phyloP scores from a whole-genome alignment of 2,113 vertebrate genomes.

The Eulacestoma nigropectus region DNA sequence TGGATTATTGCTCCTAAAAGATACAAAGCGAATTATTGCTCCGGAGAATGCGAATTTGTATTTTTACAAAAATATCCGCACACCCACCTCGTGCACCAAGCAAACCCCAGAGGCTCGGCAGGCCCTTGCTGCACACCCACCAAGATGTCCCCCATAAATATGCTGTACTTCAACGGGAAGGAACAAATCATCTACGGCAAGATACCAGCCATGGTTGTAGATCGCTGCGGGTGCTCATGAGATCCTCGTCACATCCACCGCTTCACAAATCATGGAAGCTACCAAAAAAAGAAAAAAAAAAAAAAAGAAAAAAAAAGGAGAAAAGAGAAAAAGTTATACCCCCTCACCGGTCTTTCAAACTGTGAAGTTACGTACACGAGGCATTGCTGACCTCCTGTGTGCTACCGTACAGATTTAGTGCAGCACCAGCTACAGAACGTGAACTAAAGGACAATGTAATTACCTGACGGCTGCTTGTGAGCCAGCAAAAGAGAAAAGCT shows the following conservation, averaged over 20 bases:
- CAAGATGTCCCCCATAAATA: constrained; percentile 99
- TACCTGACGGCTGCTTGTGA: constrained; percentile 53
- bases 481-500: constrained; percentile 54
- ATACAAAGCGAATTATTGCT: constrained; percentile 99
- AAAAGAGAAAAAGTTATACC: background rate
- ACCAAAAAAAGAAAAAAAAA: background rate
- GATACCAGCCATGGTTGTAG: constrained; percentile 98
- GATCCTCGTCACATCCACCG: background rate
- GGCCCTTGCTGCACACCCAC: constrained; percentile 97
- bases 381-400: constrained; percentile 13
- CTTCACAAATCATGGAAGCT: constrained; percentile 25
- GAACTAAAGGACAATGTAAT: constrained; percentile 57
- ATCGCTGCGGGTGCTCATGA: constrained; percentile 97
- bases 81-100: constrained; percentile 95
- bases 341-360: constrained; percentile 65
- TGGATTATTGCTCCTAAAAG: constrained; percentile 99
- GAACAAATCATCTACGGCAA: constrained; percentile 99
- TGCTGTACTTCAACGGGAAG: constrained; percentile 96
- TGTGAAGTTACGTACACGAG: constrained; percentile 70
- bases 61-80: constrained; percentile 97
- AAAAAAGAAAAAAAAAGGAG: too few species aligned
- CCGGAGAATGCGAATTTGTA: constrained; percentile 96
- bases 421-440: constrained; percentile 51
- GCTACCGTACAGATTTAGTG: constrained; percentile 28
- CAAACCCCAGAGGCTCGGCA: constrained; percentile 89